Evolutionary conservation across 2,113 vertebrate species (phyloP), one percentile per base, ranked within the genome.

Genomic region (Peromyscus polionotus): DNA sequence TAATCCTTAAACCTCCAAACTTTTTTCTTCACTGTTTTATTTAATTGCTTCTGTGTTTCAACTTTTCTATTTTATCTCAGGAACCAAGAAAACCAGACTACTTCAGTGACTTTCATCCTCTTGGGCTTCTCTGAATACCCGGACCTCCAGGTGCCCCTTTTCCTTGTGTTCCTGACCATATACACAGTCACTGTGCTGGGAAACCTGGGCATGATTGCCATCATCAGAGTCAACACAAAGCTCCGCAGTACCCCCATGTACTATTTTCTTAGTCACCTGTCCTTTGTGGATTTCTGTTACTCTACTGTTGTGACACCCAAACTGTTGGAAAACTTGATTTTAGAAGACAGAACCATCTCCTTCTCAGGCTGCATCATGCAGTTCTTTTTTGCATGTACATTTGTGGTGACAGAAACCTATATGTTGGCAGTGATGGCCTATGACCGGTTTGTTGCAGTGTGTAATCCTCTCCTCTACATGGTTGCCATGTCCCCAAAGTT

Each of bases 351-450:
- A 48, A 86, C 48, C 22, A 97, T 98, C 65, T 97, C 96, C n/a
- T 95, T 96, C 31, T n/a, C 45, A 45, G 87, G 68, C 0, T 98
- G 97, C 61, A 77, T 95, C 54, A 33, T 19, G 9, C 97, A 98
- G 0, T 97, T 97, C 77, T 98, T 95, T 80, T 94, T 97, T 59
- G 91, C 80, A 1, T 95, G 91, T 4, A 11, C 77, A 26, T 97
- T 96, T 31, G 91, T 96, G 28, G 93, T 96, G 45, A 91, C 95
- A 26, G 97, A 97, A 48, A 96, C 87, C 0, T 97, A 97, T 88
- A 73, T 97, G 85, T 48, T 98, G 80, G 97, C 96, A 4, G 97
- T 83, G 28, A 98, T 98, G 98, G 96, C 95, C 20, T 98, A 98
- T 51, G 97, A 97, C 31, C 0, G 81, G 16, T 98, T 98, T 80